These are phyloP conservation scores for Minunthozetes semirufus DNA, from an alignment of 2,888 invertebrate species.

Conservation along the genomic window DNA sequence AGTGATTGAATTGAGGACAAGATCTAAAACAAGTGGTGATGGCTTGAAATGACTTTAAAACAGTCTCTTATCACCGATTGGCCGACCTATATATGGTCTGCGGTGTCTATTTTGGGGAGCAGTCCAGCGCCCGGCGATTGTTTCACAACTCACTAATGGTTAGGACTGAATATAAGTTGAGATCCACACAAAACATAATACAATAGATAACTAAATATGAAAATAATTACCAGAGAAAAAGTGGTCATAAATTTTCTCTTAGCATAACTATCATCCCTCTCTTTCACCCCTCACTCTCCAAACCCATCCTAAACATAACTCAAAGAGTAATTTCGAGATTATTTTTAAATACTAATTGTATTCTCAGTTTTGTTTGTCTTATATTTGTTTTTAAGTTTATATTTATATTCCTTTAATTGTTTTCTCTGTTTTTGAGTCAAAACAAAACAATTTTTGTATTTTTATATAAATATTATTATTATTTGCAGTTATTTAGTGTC, in stretches of 20 bases:
- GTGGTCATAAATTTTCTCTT: too few relatives aligned
- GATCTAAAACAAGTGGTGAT: conserved; percentile 8
- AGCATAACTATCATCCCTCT: too few relatives aligned
- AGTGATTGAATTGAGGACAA: conserved; percentile 15
- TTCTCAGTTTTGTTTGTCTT: too few relatives aligned
- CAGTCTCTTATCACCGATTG: background rate
- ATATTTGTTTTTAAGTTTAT: background rate
- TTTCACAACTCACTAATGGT: background rate
- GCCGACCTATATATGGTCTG: conserved; percentile 6
- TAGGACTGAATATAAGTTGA: background rate
- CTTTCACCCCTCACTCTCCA: too few relatives aligned
- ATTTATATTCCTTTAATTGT: background rate
- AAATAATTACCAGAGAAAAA: conserved; percentile 1
- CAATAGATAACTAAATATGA: background rate
- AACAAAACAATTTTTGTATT: background rate
- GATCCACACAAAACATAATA: too few relatives aligned
- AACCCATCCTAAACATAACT: too few relatives aligned
- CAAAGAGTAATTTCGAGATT: too few relatives aligned
- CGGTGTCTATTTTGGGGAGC: background rate
- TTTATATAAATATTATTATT: background rate
- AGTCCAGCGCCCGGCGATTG: background rate
- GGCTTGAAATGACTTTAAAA: background rate
- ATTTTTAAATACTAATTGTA: too few relatives aligned
- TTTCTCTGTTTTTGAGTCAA: background rate
- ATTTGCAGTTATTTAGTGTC: background rate